phyloP scores from a whole-genome alignment of 2,888 invertebrate genomes.

The Petrophora chlorosata region DNA sequence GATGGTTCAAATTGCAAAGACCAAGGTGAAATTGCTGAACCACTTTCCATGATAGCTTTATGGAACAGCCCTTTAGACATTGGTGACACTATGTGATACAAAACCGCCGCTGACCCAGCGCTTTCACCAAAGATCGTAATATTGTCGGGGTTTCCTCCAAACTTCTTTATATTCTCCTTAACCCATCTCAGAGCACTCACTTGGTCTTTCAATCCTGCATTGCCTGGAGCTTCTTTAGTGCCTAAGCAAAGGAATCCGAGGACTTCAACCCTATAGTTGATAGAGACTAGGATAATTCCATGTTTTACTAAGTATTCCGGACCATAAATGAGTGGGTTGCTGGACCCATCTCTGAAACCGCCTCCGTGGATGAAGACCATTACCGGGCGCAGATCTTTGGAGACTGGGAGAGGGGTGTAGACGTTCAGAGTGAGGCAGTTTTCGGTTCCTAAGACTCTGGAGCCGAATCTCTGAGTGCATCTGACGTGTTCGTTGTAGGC shows the following conservation, averaged over 20 bases:
- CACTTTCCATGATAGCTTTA: slow-evolving; percentile 73
- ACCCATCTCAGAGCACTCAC: slow-evolving; percentile 70
- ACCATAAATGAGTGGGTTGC: slow-evolving; percentile 66
- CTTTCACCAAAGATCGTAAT: slow-evolving; percentile 75
- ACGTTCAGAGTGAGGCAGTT: slow-evolving; percentile 71
- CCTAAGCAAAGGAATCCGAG: slow-evolving; percentile 71
- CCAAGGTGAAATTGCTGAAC: slow-evolving; percentile 71
- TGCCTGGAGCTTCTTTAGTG: slow-evolving; percentile 71
- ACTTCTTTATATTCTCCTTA: slow-evolving; percentile 59
- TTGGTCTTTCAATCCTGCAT: slow-evolving; percentile 74
- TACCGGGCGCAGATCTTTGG: slow-evolving; percentile 52
- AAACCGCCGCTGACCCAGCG: slow-evolving; percentile 71
- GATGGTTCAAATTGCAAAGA: slow-evolving; percentile 68
- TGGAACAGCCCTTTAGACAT: slow-evolving; percentile 69
- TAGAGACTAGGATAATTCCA: slow-evolving; percentile 65
- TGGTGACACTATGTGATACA: slow-evolving; percentile 67
- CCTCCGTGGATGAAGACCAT: slow-evolving; percentile 78
- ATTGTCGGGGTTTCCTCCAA: slow-evolving; percentile 71
- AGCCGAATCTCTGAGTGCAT: slow-evolving; percentile 65
- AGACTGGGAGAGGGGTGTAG: slow-evolving; percentile 55
- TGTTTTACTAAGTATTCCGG: slow-evolving; percentile 65
- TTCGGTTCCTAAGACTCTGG: slow-evolving; percentile 56
- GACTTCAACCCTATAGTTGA: slow-evolving; percentile 73
- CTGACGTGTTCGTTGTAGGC: slow-evolving; percentile 63
- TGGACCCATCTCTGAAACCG: slow-evolving; percentile 71